Base-by-base conservation (phyloP, 2,113 vertebrate species). In the Elgaria multicarinata region DNA sequence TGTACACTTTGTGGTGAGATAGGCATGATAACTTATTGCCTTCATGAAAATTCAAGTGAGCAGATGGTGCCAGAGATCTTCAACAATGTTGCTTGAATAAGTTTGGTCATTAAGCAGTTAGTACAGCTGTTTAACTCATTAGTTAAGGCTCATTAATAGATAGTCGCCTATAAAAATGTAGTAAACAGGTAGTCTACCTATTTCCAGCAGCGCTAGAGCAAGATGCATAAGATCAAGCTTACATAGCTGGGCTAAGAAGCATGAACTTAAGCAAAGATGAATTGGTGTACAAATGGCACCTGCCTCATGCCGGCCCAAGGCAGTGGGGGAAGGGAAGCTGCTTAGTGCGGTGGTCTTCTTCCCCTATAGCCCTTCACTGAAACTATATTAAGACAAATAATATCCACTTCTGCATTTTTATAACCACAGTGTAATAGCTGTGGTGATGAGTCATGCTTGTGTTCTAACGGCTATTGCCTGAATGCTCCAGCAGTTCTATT, bases 381-480 rank as follows among this genome's bases (percentile, higher is more conserved):
- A 76, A 26, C 71, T 66, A 28, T n/a, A 55, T 76, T 84, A 76
- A 87, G n/a, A 44, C 58, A 53, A 72, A 33, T 77, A 36, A 53
- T 89, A 36, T 12, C 67, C 83, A 78, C n/a, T 58, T 77, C 72
- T 87, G 28, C 44, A 53, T 77, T 83, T 74, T 53, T 69, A 20
- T 36, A 76, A 55, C 58, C 44, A 55, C 28, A 28, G 44, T 44
- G 79, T 55, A 74, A 50, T 83, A 53, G 62, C 78, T 76, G 89
- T 81, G 44, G 58, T n/a, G 71, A 69, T 82, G 89, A 87, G 33
- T 89, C 88, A 84, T 69, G n/a, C 72, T 69, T 77, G 9, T 55
- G 78, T 66, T 67, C 66, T 28, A 90, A n/a, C 44, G 76, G 85
- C 44, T 12, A 28, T 53, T 66, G 12, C 79, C 18, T 75, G 67